Base-by-base conservation (phyloP, 2,888 invertebrate genomes). In the Drosophila mettleri region DNA sequence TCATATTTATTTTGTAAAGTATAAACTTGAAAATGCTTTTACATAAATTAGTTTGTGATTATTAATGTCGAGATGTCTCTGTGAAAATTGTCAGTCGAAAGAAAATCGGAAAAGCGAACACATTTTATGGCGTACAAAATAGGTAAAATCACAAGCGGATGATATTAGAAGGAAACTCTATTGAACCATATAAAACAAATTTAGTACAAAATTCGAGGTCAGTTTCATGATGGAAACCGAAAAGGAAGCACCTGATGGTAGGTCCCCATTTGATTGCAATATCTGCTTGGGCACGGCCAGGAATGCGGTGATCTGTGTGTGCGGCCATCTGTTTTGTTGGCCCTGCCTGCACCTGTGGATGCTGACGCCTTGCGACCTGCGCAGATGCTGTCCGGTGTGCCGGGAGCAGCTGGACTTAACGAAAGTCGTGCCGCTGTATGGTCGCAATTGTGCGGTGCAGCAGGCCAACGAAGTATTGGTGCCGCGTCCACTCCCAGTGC, bases 271-370 rank as follows among this genome's bases (percentile, higher is more conserved):
- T 27, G 63, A 45, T 6, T 51, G 43, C 36, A 63, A 51, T 16
- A 43, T 43, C 12, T 62, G 63, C 4, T 20, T 18, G 18, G 22
- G 4, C 8, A 22, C 49, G 34, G 49, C 34, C 29, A 62, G 3
- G n/a, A 62, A 43, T 31, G 34, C 63, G 18, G 43, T 43, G 1
- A 51, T 49, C 20, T 18, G 48, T 1, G 10, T 10, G 0, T 51
- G 63, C n/a, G 63, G 63, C 8, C 51, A 64, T 38, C 20, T 63
- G 2, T 63, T 33, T 10, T 64, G 65, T 18, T 65, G 45, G 52
- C 16, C 38, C 20, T 65, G 43, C 5, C 2, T 65, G 9, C 33
- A 65, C 20, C 10, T 31, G 16, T 33, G 65, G 43, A 18, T 31
- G 48, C 20, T 16, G 34, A 29, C 31, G 8, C 24, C 34, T 1